Base-by-base conservation (phyloP, 2,888 invertebrate species). In the Chloroclysta siterata region DNA sequence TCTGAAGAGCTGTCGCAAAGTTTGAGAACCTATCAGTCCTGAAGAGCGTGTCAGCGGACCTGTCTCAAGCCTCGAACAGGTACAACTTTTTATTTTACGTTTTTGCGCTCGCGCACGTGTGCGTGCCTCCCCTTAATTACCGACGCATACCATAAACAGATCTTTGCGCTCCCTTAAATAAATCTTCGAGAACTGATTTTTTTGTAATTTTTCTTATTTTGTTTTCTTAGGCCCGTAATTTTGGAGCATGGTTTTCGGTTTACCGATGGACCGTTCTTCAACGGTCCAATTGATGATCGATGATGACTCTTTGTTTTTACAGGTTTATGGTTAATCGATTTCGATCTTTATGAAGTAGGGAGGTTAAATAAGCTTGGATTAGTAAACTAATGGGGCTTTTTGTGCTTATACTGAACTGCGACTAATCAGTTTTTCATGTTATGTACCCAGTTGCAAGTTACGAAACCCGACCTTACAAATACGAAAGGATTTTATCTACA, bases 161-260 rank as follows among this genome's bases (percentile, higher is more conserved):
- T 92, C 91, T 93, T 93, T 92, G 92, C 92, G 93, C 91, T 91
- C 88, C 92, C 87, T 93, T 92, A 92, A 92, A 92, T 93, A 93
- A 92, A 93, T 93, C 93, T 91, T 90, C 84, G 83, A 71, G 75
- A 74, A 73, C 72, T 68, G 72, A 51, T 63, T 61, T 73, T 79
- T 84, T 69, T 64, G 44, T 14, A 44, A 51, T 58, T 82, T 84
- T 88, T 22, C 50, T 50, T 90, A 44, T 53, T 53, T 64, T 64
- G 86, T 91, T 91, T 90, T 91, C 86, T 90, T 90, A 88, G 88
- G 88, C 71, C 81, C 79, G 81, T 89, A 89, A 89, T 87, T 89
- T 90, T 68, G 85, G 81, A 84, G 82, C 84, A 81, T 77, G 82
- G 84, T 84, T 83, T 84, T 87, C 78, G 90, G 90, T 87, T 89